phyloP scores from a whole-genome alignment of 1,140 invertebrate genomes.

The Bemisia tabaci region DNA sequence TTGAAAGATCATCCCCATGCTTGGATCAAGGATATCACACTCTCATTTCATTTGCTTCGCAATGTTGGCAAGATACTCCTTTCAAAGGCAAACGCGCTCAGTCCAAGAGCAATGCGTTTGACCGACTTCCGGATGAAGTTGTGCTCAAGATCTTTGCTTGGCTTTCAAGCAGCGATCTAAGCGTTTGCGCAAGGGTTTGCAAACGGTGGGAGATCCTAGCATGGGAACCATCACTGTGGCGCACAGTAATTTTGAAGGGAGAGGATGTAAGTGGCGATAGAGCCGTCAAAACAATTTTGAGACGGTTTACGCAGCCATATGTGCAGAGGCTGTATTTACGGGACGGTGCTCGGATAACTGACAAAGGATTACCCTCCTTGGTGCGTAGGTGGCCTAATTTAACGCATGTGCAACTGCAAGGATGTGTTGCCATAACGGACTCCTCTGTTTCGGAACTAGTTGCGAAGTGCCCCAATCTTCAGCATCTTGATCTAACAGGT shows the following conservation, averaged over 20 bases:
- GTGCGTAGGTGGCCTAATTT: slow-evolving; percentile 57
- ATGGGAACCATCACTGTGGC: slow-evolving; percentile 67
- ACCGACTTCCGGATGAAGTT: slow-evolving; percentile 38
- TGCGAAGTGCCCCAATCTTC: slow-evolving; percentile 48
- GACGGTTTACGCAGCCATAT: slow-evolving; percentile 39
- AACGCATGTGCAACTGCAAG: slow-evolving; percentile 52
- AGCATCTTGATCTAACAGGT: slow-evolving; percentile 62
- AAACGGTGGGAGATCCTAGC: slow-evolving; percentile 64
- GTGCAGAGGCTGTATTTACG: slow-evolving; percentile 50
- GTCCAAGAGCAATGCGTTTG: slow-evolving; percentile 28
- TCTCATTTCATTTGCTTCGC: slow-evolving; percentile 41
- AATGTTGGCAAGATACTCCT: slow-evolving; percentile 13
- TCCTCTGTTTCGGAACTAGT: slow-evolving; percentile 47
- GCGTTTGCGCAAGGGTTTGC: slow-evolving; percentile 65
- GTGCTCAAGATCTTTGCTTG: slow-evolving; percentile 50
- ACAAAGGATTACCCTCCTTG: slow-evolving; percentile 52
- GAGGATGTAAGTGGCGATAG: slow-evolving; percentile 50
- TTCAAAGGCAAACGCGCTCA: slow-evolving; percentile 15
- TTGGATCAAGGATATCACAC: slow-evolving; percentile 64
- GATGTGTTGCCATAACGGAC: slow-evolving; percentile 52
- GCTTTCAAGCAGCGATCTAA: slow-evolving; percentile 63
- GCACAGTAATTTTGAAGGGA: slow-evolving; percentile 46
- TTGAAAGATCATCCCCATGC: slow-evolving; percentile 34
- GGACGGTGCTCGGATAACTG: slow-evolving; percentile 58
- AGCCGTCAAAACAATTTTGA: slow-evolving; percentile 46